phyloP scores from a whole-genome alignment of 1,140 invertebrate species.

The Nebria ingens region DNA sequence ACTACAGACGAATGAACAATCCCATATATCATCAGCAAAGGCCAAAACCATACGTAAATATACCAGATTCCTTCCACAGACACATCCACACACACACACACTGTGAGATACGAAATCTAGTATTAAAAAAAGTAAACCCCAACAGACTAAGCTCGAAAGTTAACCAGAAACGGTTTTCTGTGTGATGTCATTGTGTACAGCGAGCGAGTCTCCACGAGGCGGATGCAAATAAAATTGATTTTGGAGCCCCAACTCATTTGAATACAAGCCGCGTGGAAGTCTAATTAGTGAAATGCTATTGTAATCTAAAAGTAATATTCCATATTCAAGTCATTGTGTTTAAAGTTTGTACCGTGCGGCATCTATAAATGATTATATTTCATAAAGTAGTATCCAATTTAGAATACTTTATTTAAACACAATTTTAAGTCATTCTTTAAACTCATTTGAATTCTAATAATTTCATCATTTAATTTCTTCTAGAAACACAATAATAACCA shows the following conservation, averaged over 20 bases:
- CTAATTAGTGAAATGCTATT: constrained; percentile 4
- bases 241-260: not conserved
- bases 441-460: no score
- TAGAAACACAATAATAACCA: no score
- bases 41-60: not conserved
- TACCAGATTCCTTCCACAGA: not conserved
- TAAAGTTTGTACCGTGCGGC: not conserved
- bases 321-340: not conserved
- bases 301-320: not conserved
- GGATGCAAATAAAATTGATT: constrained; percentile 7
- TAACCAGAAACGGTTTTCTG: not conserved
- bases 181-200: not conserved
- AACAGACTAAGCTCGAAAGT: not conserved
- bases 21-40: not conserved
- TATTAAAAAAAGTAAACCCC: no score
- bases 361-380: not conserved
- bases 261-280: not conserved
- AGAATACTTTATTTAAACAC: no score
- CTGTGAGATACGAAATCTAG: no score
- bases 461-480: no score
- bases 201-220: not conserved
- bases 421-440: no score
- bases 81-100: not conserved
- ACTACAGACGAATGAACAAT: no score
- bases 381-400: no score